phyloP scores from a whole-genome alignment of 35 echinoderm and acorn worm genomes.

The Eucidaris tribuloides region DNA sequence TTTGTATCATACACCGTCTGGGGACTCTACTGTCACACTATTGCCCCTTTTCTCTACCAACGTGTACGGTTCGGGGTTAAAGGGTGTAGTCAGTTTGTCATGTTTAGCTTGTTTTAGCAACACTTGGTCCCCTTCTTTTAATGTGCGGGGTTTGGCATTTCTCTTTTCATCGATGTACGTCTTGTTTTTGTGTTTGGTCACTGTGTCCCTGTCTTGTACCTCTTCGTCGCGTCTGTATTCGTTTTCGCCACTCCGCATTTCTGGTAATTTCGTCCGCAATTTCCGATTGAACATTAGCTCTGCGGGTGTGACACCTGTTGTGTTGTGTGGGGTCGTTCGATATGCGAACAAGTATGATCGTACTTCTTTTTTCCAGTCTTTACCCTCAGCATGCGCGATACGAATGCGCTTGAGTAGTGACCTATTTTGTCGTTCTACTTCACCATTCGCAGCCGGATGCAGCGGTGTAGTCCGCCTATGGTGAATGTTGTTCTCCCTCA shows the following conservation, averaged over 20 bases:
- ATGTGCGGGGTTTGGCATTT: conserved; percentile 3
- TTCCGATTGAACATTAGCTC: not conserved
- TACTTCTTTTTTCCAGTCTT: not conserved
- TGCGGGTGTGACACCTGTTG: not conserved
- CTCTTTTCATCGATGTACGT: conserved; percentile 9
- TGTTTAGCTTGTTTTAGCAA: conserved; percentile 3
- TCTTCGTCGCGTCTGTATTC: conserved; percentile 4
- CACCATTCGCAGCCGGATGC: too few relatives aligned
- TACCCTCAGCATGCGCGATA: too few relatives aligned
- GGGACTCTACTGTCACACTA: conserved; percentile 15
- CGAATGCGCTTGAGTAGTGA: conserved; percentile 13
- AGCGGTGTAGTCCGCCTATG: not conserved
- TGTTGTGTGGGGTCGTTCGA: not conserved
- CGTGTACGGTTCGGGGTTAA: conserved; percentile 28
- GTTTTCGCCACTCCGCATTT: not conserved
- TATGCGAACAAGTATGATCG: not conserved
- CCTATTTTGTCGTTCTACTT: conserved; percentile 37
- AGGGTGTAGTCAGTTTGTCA: conserved; percentile 22
- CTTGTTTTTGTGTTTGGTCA: too few relatives aligned
- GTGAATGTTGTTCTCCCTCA: too few relatives aligned
- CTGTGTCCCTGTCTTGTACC: conserved; percentile 25
- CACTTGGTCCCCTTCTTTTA: conserved; percentile 7
- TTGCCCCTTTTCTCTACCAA: conserved; percentile 22
- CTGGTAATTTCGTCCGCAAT: conserved; percentile 15
- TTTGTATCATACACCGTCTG: conserved; percentile 45